phyloP scores from a whole-genome alignment of 37 sponge, comb jelly and placozoan species.

The Geodia barretti region DNA sequence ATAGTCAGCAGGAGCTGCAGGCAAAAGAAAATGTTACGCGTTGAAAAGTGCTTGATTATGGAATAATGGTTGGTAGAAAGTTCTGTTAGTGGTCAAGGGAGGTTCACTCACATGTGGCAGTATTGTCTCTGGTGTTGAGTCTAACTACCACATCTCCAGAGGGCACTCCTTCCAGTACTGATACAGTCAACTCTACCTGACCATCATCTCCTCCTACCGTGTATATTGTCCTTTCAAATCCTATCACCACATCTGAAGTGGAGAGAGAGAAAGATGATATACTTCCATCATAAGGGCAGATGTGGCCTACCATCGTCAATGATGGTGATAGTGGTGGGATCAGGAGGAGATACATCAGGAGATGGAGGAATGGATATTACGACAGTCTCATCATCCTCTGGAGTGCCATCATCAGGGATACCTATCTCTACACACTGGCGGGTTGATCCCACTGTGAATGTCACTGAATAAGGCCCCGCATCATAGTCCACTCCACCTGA shows the following conservation, averaged over 20 bases:
- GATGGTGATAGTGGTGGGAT: not conserved
- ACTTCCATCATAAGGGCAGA: too few species aligned
- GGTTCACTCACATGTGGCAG: not conserved
- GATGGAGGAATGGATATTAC: not conserved
- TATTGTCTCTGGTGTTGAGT: not conserved
- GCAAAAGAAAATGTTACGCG: not conserved
- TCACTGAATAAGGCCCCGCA: not conserved
- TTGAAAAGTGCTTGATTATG: not conserved
- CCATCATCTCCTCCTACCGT: not conserved
- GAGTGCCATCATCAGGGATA: not conserved
- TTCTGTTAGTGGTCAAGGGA: too few species aligned
- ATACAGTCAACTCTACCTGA: constrained; percentile 4
- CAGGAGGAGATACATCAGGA: not conserved
- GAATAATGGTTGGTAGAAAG: not conserved
- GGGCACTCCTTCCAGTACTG: not conserved
- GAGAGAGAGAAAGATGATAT: not conserved
- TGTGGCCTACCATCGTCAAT: not conserved
- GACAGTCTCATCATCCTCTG: not conserved
- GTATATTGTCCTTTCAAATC: constrained; percentile 13
- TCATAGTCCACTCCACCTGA: not conserved
- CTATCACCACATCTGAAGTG: constrained; percentile 32
- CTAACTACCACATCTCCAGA: not conserved
- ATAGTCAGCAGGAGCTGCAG: constrained; percentile 18
- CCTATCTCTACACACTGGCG: not conserved
- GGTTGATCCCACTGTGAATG: not conserved